Conservation (phyloP, 2,797 vertebrate genomes). For the Lateolabrax maculatus region DNA sequence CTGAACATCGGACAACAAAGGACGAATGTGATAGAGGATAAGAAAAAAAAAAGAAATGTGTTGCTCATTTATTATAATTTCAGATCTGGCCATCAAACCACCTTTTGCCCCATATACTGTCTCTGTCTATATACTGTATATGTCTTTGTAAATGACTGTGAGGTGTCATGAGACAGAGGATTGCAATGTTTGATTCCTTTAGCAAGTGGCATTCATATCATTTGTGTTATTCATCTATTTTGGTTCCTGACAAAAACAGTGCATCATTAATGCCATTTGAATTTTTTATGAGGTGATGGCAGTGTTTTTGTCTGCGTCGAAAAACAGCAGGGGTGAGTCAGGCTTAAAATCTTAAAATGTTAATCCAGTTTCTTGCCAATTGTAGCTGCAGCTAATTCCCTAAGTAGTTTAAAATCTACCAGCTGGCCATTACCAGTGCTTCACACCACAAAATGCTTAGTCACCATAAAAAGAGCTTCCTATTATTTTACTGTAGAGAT, state of each 20-base stretch:
- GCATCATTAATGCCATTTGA: conserved; percentile 66
- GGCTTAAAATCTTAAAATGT: conserved; percentile 75
- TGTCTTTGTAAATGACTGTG: conserved; percentile 9
- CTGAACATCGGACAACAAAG: conserved; percentile 43
- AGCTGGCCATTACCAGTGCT: conserved; percentile 75
- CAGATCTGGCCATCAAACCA: conserved; percentile 12
- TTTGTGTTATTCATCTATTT: conserved; percentile 54
- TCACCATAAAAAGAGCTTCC: conserved; percentile 61
- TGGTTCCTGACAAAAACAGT: conserved; percentile 47
- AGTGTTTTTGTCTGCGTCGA: conserved; percentile 52
- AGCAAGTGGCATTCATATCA: conserved; percentile 20
- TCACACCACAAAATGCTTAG: conserved; percentile 67
- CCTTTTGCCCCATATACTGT: conserved; percentile 11
- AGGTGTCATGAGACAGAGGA: neutral
- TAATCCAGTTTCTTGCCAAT: conserved; percentile 76
- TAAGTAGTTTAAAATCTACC: conserved; percentile 78
- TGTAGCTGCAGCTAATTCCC: conserved; percentile 73
- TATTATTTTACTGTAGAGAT: conserved; percentile 66
- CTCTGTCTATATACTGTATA: neutral
- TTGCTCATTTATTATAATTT: conserved; percentile 40
- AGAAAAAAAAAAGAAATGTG: conserved; percentile 27
- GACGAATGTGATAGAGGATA: conserved; percentile 43
- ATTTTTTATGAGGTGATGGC: conserved; percentile 58
- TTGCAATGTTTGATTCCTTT: conserved; percentile 26
- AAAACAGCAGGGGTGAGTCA: conserved; percentile 60